Percentiles rank a stretch among this genome's conserved stretches.
These are phyloP conservation scores for Himalopsyche anomala DNA, from an alignment of 2,888 invertebrate genomes.

Conservation along the genomic window DNA sequence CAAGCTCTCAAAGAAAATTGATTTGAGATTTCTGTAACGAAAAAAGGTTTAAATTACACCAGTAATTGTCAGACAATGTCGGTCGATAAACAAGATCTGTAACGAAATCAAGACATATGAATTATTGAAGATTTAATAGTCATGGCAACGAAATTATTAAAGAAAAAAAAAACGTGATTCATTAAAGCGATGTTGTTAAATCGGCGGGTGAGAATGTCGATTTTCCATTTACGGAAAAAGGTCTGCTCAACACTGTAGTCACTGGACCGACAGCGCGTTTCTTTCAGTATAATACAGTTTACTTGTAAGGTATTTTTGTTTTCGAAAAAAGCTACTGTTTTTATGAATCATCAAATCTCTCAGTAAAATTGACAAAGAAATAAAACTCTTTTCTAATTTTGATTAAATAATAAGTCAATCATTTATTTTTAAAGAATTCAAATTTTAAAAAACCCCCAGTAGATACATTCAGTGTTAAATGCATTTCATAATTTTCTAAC, in stretches of 20 bases:
- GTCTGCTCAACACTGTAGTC: background rate
- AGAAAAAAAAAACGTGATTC: constrained; percentile 9
- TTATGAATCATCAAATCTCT: too few species aligned
- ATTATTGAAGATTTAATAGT: background rate
- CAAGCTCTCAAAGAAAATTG: background rate
- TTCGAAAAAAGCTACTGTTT: too few species aligned
- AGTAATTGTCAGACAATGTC: too few species aligned
- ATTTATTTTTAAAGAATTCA: too few species aligned
- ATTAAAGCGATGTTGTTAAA: background rate
- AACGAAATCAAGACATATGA: background rate
- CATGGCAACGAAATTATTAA: background rate
- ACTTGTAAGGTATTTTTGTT: too few species aligned
- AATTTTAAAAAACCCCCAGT: too few species aligned
- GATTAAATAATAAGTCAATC: too few species aligned
- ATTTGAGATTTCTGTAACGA: background rate
- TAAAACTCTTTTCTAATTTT: too few species aligned
- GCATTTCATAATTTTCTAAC: too few species aligned
- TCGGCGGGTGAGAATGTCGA: constrained; percentile 22
- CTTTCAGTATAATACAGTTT: too few species aligned
- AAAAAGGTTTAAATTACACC: background rate
- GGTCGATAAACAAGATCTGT: constrained; percentile 6
- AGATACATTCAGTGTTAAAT: too few species aligned
- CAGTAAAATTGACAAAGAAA: too few species aligned
- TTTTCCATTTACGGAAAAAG: constrained; percentile 29
- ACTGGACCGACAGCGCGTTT: background rate